phyloP scores from a whole-genome alignment of 2,797 vertebrate species.

The Uromys caudimaculatus region DNA sequence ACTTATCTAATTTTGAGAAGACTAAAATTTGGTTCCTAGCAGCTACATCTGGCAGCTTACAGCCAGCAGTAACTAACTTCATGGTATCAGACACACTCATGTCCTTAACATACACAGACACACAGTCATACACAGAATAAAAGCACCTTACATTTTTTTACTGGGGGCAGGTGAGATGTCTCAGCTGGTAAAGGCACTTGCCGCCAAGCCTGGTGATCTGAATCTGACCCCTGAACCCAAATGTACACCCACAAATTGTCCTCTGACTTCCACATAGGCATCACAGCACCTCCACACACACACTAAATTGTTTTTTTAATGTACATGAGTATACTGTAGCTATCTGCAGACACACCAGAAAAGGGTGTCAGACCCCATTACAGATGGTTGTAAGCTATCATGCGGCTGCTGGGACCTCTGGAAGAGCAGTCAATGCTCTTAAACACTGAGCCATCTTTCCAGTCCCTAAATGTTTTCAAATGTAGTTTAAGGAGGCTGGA shows the following conservation, averaged over 20 bases:
- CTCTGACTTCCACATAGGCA: background rate
- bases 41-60: too few species aligned
- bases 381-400: background rate
- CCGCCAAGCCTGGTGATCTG: background rate
- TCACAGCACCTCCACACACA: background rate
- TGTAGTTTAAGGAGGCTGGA: background rate
- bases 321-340: too few species aligned
- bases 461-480: background rate
- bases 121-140: background rate
- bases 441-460: background rate
- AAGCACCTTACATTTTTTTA: background rate
- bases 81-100: background rate
- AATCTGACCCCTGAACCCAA: background rate
- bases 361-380: too few species aligned
- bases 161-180: background rate
- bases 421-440: background rate
- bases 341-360: too few species aligned
- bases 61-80: background rate
- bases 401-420: background rate
- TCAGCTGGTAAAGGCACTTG: too few species aligned
- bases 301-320: too few species aligned
- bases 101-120: background rate
- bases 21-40: background rate
- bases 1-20: background rate
- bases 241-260: too few species aligned